Base-by-base conservation (phyloP, 1,140 invertebrate genomes). In the Brachionus paranguensis region DNA sequence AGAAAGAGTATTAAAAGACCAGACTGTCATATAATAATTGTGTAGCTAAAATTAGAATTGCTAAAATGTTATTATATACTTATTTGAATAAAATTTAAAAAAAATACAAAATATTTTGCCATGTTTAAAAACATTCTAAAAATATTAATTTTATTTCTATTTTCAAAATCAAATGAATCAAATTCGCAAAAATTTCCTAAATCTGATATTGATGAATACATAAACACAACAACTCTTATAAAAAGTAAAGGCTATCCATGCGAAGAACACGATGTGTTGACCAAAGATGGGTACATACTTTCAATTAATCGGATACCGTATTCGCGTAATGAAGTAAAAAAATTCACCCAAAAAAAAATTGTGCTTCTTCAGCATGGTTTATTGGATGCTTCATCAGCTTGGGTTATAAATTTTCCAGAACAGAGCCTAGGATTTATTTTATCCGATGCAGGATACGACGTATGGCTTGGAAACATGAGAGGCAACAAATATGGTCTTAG, bases 381-480 rank as follows among this genome's bases (percentile, higher is more conserved):
- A n/a, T 33, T 83, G 10, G 78, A 83, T 70, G 20, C 78, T 17
- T 60, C 55, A 17, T 24, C 33, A 11, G 10, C 53, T 43, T 83
- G 55, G 55, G 78, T 65, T 6, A 64, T 83, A 17, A 83, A 83
- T 65, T 83, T 65, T 65, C 53, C 53, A n/a, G 20, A 65, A 17
- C 78, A 83, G 65, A 83, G 78, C 37, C 20, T 83, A 1, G 55
- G 78, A 1, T 83, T 83, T 70, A 65, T 83, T 41, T 20, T 83
- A 11, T 50, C 78, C 6, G 93, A 95, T 86, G 91, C 90, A 1
- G 93, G 93, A 2, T 93, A 92, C 85, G 94, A 95, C 88, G 92
- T 95, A 14, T 93, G 92, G 92, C 43, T 92, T 79, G 91, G 91
- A 10, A 94, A 94, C 89, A 91, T 90, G 20, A 87, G 93, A 41